Evolutionary conservation across 2,113 vertebrate species (phyloP).

Genomic region (Leucopternis melanops): DNA sequence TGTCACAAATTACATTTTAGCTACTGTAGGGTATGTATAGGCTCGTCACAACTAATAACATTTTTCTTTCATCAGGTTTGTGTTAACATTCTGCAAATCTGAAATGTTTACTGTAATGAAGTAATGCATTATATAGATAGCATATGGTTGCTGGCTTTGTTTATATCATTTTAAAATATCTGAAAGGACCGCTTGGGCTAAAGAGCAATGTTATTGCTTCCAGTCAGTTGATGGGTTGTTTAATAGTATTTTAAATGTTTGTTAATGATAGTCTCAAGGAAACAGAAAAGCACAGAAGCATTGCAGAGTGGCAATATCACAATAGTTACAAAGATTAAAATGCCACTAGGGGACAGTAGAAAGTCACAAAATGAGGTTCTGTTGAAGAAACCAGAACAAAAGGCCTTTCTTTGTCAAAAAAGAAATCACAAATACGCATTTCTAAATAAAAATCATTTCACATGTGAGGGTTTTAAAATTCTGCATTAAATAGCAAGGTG

Average conservation of each 20-base stretch:
- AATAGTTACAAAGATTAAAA: conserved; percentile 72
- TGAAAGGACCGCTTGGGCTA: conserved; percentile 79
- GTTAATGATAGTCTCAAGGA: conserved; percentile 82
- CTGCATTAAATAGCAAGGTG: conserved; percentile 29
- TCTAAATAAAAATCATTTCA: conserved; percentile 65
- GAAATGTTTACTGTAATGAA: conserved; percentile 82
- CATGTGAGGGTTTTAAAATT: conserved; percentile 48
- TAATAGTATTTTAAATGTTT: conserved; percentile 89
- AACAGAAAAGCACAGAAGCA: conserved; percentile 67
- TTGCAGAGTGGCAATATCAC: conserved; percentile 58
- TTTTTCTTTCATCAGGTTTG: conserved; percentile 81
- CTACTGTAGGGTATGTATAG: conserved; percentile 77
- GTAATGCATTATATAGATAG: conserved; percentile 81
- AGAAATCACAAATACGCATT: conserved; percentile 50
- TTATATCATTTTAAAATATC: conserved; percentile 78
- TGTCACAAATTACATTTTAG: conserved; percentile 85
- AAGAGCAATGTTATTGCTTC: conserved; percentile 76
- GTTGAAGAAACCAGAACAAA: conserved; percentile 88
- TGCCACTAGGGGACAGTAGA: conserved; percentile 99
- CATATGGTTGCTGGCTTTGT: conserved; percentile 83
- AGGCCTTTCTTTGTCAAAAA: conserved; percentile 87
- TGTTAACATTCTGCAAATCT: conserved; percentile 84
- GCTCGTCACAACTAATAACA: conserved; percentile 86
- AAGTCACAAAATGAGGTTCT: conserved; percentile 86
- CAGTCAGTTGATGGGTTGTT: conserved; percentile 72